These are phyloP conservation scores for Rapana venosa DNA, from an alignment of 2,888 invertebrate species.

Conservation along the genomic window DNA sequence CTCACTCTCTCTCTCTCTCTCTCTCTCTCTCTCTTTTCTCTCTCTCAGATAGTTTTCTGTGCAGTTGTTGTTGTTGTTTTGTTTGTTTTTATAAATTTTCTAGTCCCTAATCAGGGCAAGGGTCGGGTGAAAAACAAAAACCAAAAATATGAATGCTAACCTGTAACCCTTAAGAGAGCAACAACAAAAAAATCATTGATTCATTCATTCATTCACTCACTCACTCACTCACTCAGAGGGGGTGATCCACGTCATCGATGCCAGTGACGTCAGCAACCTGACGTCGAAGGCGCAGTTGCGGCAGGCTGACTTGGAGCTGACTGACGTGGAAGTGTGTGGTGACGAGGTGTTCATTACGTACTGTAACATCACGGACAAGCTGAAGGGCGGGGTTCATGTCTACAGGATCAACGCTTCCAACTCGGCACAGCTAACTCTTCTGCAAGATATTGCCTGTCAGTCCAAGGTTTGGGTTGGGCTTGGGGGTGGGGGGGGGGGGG, in stretches of 20 bases:
- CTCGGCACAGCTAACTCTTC: constrained; percentile 37
- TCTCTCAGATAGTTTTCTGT: background rate
- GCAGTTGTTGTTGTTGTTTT: no score
- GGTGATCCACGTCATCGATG: constrained; percentile 61
- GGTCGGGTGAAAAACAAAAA: no score
- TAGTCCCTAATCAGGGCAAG: no score
- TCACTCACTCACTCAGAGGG: constrained; percentile 52
- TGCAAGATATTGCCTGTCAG: constrained; percentile 54
- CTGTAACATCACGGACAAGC: constrained; percentile 53
- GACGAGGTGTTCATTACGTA: constrained; percentile 59
- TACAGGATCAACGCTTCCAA: constrained; percentile 50
- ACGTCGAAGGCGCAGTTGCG: constrained; percentile 45
- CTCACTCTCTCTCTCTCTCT: no score
- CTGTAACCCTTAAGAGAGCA: no score
- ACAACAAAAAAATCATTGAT: no score
- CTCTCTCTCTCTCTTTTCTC: background rate
- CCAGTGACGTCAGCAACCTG: constrained; percentile 55
- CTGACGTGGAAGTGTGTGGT: constrained; percentile 67
- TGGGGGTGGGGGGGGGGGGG: no score
- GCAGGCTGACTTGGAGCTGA: constrained; percentile 55
- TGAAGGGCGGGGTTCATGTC: constrained; percentile 55
- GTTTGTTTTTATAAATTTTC: no score
- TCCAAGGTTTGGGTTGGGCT: no score
- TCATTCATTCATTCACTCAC: no score
- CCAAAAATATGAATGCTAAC: no score